phyloP scores from a whole-genome alignment of 2,888 invertebrate species.

The Rotaria sp. region DNA sequence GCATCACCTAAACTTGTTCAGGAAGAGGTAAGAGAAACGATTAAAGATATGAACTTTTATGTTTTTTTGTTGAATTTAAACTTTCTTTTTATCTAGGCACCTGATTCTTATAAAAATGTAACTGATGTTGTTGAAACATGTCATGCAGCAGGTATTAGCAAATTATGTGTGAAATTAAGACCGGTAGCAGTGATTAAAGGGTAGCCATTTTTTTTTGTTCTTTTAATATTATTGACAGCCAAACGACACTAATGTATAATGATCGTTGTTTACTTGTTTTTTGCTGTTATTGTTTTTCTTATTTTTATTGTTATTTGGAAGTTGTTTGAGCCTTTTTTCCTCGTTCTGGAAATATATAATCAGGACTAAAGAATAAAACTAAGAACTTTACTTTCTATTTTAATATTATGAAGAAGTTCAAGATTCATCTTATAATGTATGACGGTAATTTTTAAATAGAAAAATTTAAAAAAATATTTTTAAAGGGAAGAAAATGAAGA shows the following conservation, averaged over 20 bases:
- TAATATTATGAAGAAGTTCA: too few species aligned
- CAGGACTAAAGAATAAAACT: background rate
- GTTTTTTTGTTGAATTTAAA: background rate
- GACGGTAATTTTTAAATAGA: too few species aligned
- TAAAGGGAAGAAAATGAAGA: too few species aligned
- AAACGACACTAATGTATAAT: background rate
- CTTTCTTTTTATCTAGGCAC: constrained; percentile 61
- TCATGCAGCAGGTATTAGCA: constrained; percentile 90
- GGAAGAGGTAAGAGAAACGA: constrained; percentile 66
- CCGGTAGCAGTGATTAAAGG: constrained; percentile 99
- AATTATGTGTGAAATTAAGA: constrained; percentile 86
- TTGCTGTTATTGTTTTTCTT: background rate
- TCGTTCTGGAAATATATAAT: background rate
- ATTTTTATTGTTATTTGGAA: background rate
- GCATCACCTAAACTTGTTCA: constrained; percentile 97
- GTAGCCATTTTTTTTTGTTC: constrained; percentile 56
- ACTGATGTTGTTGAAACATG: constrained; percentile 98
- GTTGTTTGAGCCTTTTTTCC: background rate
- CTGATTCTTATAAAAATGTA: constrained; percentile 97
- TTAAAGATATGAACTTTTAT: too few species aligned
- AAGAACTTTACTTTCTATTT: background rate
- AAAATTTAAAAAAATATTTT: too few species aligned
- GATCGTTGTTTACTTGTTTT: background rate
- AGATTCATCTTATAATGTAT: too few species aligned
- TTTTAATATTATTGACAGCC: background rate